phyloP scores from a whole-genome alignment of 2,888 invertebrate species.

The Macaria liturata region DNA sequence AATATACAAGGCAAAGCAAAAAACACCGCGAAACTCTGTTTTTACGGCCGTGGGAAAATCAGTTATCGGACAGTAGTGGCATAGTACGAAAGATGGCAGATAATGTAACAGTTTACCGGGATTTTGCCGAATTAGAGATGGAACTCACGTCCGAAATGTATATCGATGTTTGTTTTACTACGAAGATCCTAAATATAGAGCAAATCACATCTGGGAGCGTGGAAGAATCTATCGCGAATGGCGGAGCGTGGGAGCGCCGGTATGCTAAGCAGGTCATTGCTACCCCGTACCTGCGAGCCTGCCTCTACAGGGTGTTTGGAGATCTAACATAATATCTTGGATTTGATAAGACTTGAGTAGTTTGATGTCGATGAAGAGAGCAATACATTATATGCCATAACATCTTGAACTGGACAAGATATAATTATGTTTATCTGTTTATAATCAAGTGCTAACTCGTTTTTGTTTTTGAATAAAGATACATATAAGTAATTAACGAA shows the following conservation, averaged over 20 bases:
- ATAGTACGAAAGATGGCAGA: conserved; percentile 37
- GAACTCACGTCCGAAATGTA: conserved; percentile 63
- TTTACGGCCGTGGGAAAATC: conserved; percentile 62
- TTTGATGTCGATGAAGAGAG: no score
- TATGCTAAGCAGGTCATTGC: conserved; percentile 82
- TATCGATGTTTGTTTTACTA: conserved; percentile 75
- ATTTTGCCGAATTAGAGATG: conserved; percentile 39
- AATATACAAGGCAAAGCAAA: conserved; percentile 32
- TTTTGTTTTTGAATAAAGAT: no score
- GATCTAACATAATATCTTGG: no score
- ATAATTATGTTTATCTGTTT: no score
- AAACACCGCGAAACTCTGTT: conserved; percentile 41
- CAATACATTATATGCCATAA: no score
- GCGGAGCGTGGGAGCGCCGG: conserved; percentile 74
- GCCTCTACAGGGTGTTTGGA: conserved; percentile 54
- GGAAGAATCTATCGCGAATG: conserved; percentile 80
- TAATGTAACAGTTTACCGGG: conserved; percentile 4
- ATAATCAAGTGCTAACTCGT: no score
- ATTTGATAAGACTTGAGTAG: no score
- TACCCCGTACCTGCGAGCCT: conserved; percentile 72
- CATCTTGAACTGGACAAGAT: no score
- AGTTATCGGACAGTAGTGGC: conserved; percentile 43
- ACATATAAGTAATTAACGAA: no score
- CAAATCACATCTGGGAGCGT: conserved; percentile 78
- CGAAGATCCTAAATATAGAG: conserved; percentile 81